Evolutionary conservation across 2,797 vertebrate genomes (phyloP).

Genomic region (Buphagus erythrorhynchus): DNA sequence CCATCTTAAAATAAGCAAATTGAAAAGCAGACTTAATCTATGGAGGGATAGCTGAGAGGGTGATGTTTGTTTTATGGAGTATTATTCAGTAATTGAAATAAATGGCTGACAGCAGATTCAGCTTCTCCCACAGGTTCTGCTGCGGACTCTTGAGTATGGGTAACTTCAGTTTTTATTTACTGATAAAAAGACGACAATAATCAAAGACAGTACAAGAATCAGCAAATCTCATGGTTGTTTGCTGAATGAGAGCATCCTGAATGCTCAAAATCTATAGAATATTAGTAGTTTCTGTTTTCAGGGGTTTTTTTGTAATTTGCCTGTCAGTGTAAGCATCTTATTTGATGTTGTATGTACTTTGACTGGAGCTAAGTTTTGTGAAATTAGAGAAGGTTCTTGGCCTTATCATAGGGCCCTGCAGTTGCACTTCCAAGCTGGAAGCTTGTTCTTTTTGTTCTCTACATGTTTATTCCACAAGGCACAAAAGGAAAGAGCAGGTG

Average conservation of each 20-base stretch:
- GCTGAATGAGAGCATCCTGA: neutral
- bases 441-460: neutral
- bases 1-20: neutral
- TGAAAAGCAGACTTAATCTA: neutral
- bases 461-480: neutral
- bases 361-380: neutral
- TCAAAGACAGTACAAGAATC: neutral
- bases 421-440: neutral
- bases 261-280: neutral
- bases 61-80: neutral
- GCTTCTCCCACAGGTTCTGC: neutral
- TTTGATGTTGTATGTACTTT: neutral
- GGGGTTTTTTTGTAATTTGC: accelerated
- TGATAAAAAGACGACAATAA: neutral
- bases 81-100: neutral
- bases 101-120: neutral
- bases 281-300: neutral
- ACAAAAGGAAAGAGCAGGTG: neutral
- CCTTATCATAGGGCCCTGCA: neutral
- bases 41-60: neutral
- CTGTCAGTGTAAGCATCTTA: neutral
- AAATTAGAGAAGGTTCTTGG: neutral
- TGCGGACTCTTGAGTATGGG: neutral
- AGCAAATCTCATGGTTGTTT: neutral
- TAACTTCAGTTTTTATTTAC: neutral